Base-by-base conservation (phyloP, 2,888 invertebrate species). In the Sycophila texana region DNA sequence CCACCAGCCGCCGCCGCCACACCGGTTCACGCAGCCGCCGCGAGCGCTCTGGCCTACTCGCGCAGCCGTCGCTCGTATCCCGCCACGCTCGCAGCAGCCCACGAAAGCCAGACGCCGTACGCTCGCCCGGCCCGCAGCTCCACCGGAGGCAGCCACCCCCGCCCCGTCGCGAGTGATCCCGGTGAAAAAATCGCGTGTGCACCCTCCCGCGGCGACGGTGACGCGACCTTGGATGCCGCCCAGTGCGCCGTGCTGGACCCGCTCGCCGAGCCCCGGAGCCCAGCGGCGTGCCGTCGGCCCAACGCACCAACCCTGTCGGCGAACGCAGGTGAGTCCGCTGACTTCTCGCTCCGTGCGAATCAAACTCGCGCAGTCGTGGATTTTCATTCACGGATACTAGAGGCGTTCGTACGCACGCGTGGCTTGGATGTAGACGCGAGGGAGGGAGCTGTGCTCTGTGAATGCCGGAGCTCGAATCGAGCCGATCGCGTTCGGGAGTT, bases 11-110 rank as follows among this genome's bases (percentile, higher is more conserved):
- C 20, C 66, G 68, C 68, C 83, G 60, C 82, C 89, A 90, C 87
- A 90, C 87, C 87, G 88, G 87, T 89, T 87, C 88, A 88, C 88
- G 89, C 89, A 89, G 88, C 86, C 89, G 90, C 89, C 87, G 84
- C 87, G 89, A 87, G 86, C 87, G 87, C 87, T 65, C 55, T 57
- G 14, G 30, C 18, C 16, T 39, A 51, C 61, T 53, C 18, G 16
- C 51, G 30, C 57, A 16, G 30, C 7, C 58, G 20, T 2, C 26
- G 20, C 5, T 30, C 18, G 39, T 61, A n/a, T 16, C 26, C 4
- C 4, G 20, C 7, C 4, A 49, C 16, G 55, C 75, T 68, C 58
- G 60, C 77, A 30, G 74, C 60, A 65, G 73, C 67, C 39, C 57
- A 7, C 39, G 39, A 7, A 10, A 39, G 49, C 55, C 76, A 68